These are phyloP conservation scores for Nothoprocta perdicaria DNA, from an alignment of 2,113 vertebrate species.

Conservation along the genomic window DNA sequence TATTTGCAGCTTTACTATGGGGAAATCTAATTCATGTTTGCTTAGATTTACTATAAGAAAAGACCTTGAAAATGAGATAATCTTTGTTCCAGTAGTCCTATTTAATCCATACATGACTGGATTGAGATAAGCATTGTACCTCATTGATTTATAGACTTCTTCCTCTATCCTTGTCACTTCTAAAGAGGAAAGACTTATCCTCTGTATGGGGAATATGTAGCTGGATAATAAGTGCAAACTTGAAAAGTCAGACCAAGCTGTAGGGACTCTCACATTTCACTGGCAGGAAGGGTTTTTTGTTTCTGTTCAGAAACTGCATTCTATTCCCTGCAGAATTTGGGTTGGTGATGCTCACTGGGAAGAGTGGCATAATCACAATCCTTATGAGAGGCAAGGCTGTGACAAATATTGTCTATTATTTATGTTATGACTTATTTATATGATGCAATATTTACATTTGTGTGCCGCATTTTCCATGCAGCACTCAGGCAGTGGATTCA, in stretches of 20 bases:
- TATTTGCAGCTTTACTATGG: neutral
- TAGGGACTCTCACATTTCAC: neutral
- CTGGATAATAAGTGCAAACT: neutral
- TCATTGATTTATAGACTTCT: slow-evolving; percentile 29
- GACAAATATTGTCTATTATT: neutral
- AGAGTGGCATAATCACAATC: neutral
- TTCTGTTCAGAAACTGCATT: neutral
- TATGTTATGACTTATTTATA: neutral
- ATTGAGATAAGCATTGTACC: slow-evolving; percentile 2
- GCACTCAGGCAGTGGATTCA: neutral
- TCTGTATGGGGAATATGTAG: neutral
- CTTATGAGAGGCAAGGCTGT: neutral
- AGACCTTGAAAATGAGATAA: slow-evolving; percentile 33
- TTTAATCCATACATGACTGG: slow-evolving; percentile 41
- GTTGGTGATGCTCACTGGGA: neutral
- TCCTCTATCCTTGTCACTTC: neutral
- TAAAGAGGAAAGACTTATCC: neutral
- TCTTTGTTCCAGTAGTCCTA: slow-evolving; percentile 21
- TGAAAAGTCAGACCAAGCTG: neutral
- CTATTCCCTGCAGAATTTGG: neutral
- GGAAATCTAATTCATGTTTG: slow-evolving; percentile 53
- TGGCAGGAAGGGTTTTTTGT: neutral
- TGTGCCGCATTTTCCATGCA: neutral
- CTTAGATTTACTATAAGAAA: slow-evolving; percentile 43
- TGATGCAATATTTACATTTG: neutral